Conservation (phyloP, 1,140 invertebrate species). For the Drosophila pectinifera region DNA sequence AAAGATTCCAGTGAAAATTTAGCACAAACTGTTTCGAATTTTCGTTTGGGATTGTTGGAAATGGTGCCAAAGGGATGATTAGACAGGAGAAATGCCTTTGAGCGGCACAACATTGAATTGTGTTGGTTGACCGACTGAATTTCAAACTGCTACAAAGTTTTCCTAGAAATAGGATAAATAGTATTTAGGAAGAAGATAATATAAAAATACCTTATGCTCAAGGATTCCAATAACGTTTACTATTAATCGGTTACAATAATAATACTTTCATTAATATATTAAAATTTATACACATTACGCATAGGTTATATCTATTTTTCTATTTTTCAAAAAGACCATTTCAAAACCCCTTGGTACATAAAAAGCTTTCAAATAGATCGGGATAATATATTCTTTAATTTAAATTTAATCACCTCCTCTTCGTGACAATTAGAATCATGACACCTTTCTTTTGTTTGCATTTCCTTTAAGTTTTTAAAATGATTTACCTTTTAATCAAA, state of each 20-base stretch:
- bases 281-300: too few relatives aligned
- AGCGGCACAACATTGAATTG: slow-evolving; percentile 2
- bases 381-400: neutral
- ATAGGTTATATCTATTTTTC: too few relatives aligned
- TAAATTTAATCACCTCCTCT: neutral
- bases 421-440: neutral
- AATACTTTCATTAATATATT: too few relatives aligned
- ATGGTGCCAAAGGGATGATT: slow-evolving; percentile 15
- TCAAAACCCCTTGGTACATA: too few relatives aligned
- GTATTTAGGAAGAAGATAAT: too few relatives aligned
- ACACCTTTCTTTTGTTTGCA: neutral
- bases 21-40: slow-evolving; percentile 15
- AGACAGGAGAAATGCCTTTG: slow-evolving; percentile 1
- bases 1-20: slow-evolving; percentile 35
- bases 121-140: neutral
- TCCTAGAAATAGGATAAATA: too few relatives aligned
- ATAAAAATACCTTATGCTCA: too few relatives aligned
- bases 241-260: too few relatives aligned
- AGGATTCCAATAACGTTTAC: too few relatives aligned
- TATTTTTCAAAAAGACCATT: too few relatives aligned
- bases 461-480: slow-evolving; percentile 7
- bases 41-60: slow-evolving; percentile 3
- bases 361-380: too few relatives aligned
- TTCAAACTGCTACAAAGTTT: too few relatives aligned
- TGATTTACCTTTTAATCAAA: slow-evolving; percentile 27